These are phyloP conservation scores for Mythimna impura DNA, from an alignment of 2,888 invertebrate species.

Conservation along the genomic window DNA sequence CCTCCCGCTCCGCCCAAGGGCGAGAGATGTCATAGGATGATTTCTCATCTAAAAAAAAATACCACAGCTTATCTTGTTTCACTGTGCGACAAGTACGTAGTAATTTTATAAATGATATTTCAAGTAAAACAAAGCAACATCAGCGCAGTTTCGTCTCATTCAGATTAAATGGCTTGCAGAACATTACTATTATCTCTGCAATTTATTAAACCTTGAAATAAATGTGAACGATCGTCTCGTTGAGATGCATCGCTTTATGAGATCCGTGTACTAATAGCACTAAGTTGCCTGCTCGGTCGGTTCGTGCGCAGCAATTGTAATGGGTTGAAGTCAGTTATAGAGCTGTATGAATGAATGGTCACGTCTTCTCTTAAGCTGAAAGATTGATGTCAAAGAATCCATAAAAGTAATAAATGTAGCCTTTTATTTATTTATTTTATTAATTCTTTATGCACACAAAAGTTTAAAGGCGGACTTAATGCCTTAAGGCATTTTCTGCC, in stretches of 20 bases:
- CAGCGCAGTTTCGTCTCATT: slow-evolving; percentile 4
- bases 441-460: too few species aligned
- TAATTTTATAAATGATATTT: too few species aligned
- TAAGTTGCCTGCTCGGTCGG: not conserved
- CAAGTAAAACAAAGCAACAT: not conserved
- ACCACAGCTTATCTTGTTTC: too few species aligned
- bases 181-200: slow-evolving; percentile 26
- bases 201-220: slow-evolving; percentile 40
- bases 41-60: too few species aligned
- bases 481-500: too few species aligned
- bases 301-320: slow-evolving; percentile 29
- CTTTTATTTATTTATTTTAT: too few species aligned
- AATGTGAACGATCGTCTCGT: not conserved
- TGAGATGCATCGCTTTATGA: slow-evolving; percentile 4
- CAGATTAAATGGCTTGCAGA: slow-evolving; percentile 4
- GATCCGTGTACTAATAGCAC: slow-evolving; percentile 14
- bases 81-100: too few species aligned
- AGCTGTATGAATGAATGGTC: not conserved
- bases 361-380: not conserved
- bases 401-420: not conserved
- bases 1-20: too few species aligned
- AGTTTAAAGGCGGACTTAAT: too few species aligned
- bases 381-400: not conserved
- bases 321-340: not conserved
- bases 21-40: too few species aligned